phyloP scores from a whole-genome alignment of 2,888 invertebrate species.

The Sclerodermus sp. region DNA sequence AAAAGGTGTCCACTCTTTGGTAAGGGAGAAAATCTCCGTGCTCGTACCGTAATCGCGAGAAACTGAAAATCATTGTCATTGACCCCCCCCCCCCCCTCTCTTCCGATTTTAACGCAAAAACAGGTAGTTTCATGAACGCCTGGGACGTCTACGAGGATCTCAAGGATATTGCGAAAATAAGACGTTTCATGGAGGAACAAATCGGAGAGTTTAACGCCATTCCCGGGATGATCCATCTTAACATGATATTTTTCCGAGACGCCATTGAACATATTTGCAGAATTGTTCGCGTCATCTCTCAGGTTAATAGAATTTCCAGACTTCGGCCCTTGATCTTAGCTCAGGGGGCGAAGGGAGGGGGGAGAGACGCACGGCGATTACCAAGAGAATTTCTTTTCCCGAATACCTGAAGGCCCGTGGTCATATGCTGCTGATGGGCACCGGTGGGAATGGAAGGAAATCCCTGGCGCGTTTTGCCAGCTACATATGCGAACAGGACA shows the following conservation, averaged over 20 bases:
- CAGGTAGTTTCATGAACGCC: constrained; percentile 73
- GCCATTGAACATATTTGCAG: constrained; percentile 85
- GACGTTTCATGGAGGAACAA: constrained; percentile 61
- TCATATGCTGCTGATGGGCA: constrained; percentile 81
- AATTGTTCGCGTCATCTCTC: constrained; percentile 81
- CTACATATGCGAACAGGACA: constrained; percentile 76
- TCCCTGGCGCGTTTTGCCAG: constrained; percentile 76
- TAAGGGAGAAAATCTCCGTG: constrained; percentile 51
- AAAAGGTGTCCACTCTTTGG: constrained; percentile 73
- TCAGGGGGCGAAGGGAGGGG: too few species aligned
- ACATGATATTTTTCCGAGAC: constrained; percentile 83
- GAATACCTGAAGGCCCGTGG: constrained; percentile 70
- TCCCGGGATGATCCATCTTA: constrained; percentile 77
- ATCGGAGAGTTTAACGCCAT: constrained; percentile 80
- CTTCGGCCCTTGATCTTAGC: too few species aligned
- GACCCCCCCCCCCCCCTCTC: neutral
- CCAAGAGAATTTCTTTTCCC: too few species aligned
- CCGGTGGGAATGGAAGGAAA: constrained; percentile 84
- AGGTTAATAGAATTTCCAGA: constrained; percentile 39
- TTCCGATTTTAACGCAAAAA: neutral
- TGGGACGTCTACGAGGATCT: constrained; percentile 80
- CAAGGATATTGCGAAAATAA: constrained; percentile 64
- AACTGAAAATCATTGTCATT: neutral
- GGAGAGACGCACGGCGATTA: too few species aligned
- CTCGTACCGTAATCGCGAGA: too few species aligned